These are phyloP conservation scores for Aphaenogaster ashmeadi DNA, from an alignment of 1,140 invertebrate genomes.

Conservation along the genomic window DNA sequence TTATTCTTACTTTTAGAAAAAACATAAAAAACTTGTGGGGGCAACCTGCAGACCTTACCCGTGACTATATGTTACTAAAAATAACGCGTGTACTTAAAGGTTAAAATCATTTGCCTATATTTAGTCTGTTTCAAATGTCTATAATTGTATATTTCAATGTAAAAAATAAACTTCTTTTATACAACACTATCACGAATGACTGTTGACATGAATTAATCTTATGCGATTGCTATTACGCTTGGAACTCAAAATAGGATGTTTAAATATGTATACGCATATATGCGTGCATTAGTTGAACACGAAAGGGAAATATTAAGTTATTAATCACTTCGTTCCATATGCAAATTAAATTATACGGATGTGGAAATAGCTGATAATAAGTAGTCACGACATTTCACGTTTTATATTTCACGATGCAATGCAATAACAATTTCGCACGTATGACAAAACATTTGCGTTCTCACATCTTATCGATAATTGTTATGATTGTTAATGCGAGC, in stretches of 20 bases:
- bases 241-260: constrained; percentile 26
- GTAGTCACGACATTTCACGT: constrained; percentile 38
- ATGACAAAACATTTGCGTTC: not conserved
- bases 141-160: not conserved
- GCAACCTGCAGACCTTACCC: too few relatives aligned
- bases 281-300: not conserved
- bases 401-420: constrained; percentile 21
- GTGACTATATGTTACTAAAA: too few relatives aligned
- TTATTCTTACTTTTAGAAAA: too few relatives aligned
- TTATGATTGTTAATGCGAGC: constrained; percentile 48
- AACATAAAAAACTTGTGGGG: too few relatives aligned
- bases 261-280: constrained; percentile 45
- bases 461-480: not conserved
- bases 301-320: constrained; percentile 44
- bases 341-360: constrained; percentile 60
- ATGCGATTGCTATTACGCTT: constrained; percentile 16
- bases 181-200: not conserved
- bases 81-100: too few relatives aligned
- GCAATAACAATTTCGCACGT: not conserved
- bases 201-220: constrained; percentile 27
- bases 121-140: not conserved
- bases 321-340: constrained; percentile 53
- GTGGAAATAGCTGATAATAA: constrained; percentile 45
- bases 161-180: constrained; percentile 1
- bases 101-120: not conserved